These are phyloP conservation scores for Zelostemma sp. DNA, from an alignment of 1,140 invertebrate species.

Conservation along the genomic window DNA sequence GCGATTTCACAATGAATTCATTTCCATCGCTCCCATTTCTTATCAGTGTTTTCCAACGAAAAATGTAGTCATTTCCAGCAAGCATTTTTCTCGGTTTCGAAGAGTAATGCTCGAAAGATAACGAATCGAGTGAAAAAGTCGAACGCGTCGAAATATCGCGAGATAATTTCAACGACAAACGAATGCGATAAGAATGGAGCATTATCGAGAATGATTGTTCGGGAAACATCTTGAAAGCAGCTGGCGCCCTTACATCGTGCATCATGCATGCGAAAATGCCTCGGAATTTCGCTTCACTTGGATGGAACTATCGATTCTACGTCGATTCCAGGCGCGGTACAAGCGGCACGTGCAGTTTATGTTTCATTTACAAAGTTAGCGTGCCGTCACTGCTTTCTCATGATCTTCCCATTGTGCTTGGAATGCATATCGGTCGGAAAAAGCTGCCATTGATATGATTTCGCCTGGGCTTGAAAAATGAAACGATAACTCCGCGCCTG, in stretches of 20 bases:
- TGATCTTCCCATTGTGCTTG: constrained; percentile 1
- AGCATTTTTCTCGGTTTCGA: no score
- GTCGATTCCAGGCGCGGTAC: background rate
- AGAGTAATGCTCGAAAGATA: no score
- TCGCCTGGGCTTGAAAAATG: constrained; percentile 12
- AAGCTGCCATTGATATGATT: no score
- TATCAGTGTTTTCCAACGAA: no score
- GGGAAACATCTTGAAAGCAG: background rate
- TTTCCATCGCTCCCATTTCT: no score
- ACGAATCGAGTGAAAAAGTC: no score
- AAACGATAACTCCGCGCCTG: constrained; percentile 30
- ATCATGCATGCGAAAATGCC: constrained; percentile 5
- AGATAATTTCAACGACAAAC: background rate
- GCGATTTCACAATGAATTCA: no score
- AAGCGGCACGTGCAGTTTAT: background rate
- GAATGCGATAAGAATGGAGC: background rate
- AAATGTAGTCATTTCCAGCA: no score
- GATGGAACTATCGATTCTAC: constrained; percentile 4
- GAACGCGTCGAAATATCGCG: background rate
- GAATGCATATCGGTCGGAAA: constrained; percentile 18
- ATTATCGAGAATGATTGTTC: constrained; percentile 6
- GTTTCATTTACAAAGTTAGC: constrained; percentile 19
- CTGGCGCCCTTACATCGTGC: background rate
- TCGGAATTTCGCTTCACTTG: background rate
- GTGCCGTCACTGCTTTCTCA: background rate